Evolutionary conservation across 1,140 invertebrate genomes (phyloP).

Genomic region (Procambarus clarkii): DNA sequence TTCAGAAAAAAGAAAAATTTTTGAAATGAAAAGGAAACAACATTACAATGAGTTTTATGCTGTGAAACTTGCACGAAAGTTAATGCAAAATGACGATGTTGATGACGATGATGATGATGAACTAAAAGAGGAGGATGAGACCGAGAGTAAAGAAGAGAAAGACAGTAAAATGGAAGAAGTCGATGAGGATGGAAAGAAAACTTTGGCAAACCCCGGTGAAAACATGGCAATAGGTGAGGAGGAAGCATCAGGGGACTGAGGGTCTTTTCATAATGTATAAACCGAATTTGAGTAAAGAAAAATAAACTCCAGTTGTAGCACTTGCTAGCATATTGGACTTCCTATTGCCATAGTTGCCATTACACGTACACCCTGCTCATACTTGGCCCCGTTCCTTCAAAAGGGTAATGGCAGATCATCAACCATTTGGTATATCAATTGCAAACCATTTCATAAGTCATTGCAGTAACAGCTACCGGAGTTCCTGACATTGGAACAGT

Average conservation of each 20-base stretch:
- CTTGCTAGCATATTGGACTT: constrained; percentile 10
- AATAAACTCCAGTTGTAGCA: constrained; percentile 18
- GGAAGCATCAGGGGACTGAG: constrained; percentile 44
- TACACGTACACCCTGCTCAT: constrained; percentile 13
- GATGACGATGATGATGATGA: constrained; percentile 89
- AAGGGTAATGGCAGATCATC: not conserved
- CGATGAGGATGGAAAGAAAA: constrained; percentile 73
- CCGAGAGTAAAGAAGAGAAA: constrained; percentile 17
- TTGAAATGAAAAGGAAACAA: constrained; percentile 93
- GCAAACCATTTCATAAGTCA: not conserved
- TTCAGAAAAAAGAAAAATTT: constrained; percentile 76
- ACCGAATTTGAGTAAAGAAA: not conserved
- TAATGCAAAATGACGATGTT: constrained; percentile 92
- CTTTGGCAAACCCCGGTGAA: constrained; percentile 18
- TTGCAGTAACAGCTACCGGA: not conserved
- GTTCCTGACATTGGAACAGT: constrained; percentile 16
- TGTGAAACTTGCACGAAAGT: constrained; percentile 90
- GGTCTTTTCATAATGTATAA: not conserved
- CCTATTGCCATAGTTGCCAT: constrained; percentile 10
- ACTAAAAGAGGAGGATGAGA: constrained; percentile 75
- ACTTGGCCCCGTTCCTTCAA: not conserved
- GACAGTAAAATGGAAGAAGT: constrained; percentile 64
- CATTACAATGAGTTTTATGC: constrained; percentile 99
- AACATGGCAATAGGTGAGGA: constrained; percentile 56
- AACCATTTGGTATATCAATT: not conserved